Percentiles rank a stretch among this genome's conserved stretches.
Conservation (phyloP, 2,888 invertebrate species). For the Coenonympha glycerion region DNA sequence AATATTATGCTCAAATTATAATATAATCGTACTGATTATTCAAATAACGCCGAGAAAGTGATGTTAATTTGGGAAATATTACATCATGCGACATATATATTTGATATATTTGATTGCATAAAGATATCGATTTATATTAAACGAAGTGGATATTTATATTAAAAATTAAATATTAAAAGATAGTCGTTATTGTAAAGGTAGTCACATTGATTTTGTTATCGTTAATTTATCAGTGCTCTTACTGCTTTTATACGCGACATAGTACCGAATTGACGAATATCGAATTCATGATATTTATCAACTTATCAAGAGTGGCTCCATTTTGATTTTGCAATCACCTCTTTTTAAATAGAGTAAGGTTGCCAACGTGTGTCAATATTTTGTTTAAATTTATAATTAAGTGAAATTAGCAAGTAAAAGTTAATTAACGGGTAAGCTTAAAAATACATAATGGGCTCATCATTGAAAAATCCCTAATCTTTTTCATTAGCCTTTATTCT, state of each 20-base stretch:
- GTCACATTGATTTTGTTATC: neutral
- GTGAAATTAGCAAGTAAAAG: too few relatives aligned
- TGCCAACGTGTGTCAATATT: neutral
- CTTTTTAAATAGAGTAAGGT: neutral
- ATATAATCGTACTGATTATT: too few relatives aligned
- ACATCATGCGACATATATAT: constrained; percentile 17
- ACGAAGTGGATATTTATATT: too few relatives aligned
- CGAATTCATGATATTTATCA: neutral
- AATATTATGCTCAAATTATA: too few relatives aligned
- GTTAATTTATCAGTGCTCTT: neutral
- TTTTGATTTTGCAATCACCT: constrained; percentile 3
- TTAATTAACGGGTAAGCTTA: too few relatives aligned
- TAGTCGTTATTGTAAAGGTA: too few relatives aligned
- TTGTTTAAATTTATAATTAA: too few relatives aligned
- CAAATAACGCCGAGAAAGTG: constrained; percentile 12
- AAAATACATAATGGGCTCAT: too few relatives aligned
- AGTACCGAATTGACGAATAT: neutral
- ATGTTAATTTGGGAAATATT: constrained; percentile 16
- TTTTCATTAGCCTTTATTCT: too few relatives aligned
- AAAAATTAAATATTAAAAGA: too few relatives aligned
- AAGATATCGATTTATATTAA: too few relatives aligned
- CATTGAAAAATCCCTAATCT: too few relatives aligned
- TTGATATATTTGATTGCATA: neutral
- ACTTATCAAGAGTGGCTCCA: neutral
- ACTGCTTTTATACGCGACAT: neutral